These are phyloP conservation scores for Ips nitidus DNA, from an alignment of 1,140 invertebrate species.

Conservation along the genomic window DNA sequence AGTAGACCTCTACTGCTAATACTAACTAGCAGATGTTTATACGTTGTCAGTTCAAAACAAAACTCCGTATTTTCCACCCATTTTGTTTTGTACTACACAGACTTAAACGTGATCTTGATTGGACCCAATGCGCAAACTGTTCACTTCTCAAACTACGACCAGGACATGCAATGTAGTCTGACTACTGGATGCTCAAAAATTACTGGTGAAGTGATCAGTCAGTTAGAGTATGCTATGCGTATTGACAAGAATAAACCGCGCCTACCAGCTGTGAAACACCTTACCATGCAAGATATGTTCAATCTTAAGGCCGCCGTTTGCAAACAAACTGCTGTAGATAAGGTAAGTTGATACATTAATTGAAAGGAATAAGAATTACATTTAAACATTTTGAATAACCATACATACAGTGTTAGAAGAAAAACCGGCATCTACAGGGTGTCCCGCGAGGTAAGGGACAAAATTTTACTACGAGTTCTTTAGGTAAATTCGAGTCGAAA, in stretches of 20 bases:
- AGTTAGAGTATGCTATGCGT: slow-evolving; percentile 65
- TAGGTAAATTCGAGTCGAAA: no score
- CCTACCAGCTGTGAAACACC: slow-evolving; percentile 63
- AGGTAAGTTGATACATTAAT: slow-evolving; percentile 47
- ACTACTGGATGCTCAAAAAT: slow-evolving; percentile 66
- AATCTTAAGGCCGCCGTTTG: slow-evolving; percentile 57
- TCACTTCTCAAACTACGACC: slow-evolving; percentile 67
- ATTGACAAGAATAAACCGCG: slow-evolving; percentile 58
- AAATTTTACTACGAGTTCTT: no score
- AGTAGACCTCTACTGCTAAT: slow-evolving; percentile 72
- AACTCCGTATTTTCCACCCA: slow-evolving; percentile 59
- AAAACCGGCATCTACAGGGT: no score
- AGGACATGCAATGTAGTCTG: slow-evolving; percentile 69
- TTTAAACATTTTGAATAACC: no score
- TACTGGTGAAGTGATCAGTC: slow-evolving; percentile 64
- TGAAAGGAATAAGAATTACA: no score
- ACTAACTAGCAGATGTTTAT: slow-evolving; percentile 70
- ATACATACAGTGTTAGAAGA: no score
- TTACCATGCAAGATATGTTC: slow-evolving; percentile 63
- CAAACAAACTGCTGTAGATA: slow-evolving; percentile 62
- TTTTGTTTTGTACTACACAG: slow-evolving; percentile 70
- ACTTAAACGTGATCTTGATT: slow-evolving; percentile 75
- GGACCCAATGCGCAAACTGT: slow-evolving; percentile 71
- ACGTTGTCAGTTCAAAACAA: slow-evolving; percentile 66
- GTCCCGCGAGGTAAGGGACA: no score